A percentile compares a stretch with the other conserved stretches of the same genome.
These are phyloP conservation scores for Callipepla californica DNA, from an alignment of 2,113 vertebrate genomes.

Conservation along the genomic window DNA sequence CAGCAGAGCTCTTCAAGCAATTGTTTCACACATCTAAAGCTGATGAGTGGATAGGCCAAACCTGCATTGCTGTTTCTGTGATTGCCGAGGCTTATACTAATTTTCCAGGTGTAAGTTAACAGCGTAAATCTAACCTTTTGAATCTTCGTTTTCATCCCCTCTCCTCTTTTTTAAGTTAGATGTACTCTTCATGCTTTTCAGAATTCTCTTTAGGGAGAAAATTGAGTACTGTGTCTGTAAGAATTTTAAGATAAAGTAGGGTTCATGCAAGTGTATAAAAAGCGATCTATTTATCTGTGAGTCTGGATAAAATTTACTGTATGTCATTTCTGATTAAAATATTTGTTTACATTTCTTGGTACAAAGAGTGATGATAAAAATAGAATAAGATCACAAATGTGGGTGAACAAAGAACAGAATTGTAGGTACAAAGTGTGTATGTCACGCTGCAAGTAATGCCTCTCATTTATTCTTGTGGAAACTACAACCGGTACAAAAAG, in stretches of 20 bases:
- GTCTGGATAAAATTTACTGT: neutral
- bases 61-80: neutral
- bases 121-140: neutral
- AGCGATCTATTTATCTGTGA: neutral
- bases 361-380: neutral
- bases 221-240: neutral
- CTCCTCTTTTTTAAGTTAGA: neutral
- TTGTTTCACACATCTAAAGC: fast-evolving
- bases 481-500: no score
- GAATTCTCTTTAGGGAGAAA: neutral
- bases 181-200: neutral
- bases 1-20: neutral
- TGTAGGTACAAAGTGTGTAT: neutral
- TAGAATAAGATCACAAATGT: neutral
- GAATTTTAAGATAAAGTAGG: neutral
- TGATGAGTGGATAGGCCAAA: neutral
- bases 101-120: neutral
- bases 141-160: neutral
- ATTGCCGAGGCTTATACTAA: neutral
- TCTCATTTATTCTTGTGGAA: no score
- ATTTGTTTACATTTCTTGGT: neutral
- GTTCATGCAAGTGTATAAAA: neutral
- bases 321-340: neutral
- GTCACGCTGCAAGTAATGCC: no score
- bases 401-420: neutral